Percentiles rank a stretch among this genome's conserved stretches.
These are phyloP conservation scores for Girardinichthys multiradiatus DNA, from an alignment of 2,113 vertebrate species.

Conservation along the genomic window DNA sequence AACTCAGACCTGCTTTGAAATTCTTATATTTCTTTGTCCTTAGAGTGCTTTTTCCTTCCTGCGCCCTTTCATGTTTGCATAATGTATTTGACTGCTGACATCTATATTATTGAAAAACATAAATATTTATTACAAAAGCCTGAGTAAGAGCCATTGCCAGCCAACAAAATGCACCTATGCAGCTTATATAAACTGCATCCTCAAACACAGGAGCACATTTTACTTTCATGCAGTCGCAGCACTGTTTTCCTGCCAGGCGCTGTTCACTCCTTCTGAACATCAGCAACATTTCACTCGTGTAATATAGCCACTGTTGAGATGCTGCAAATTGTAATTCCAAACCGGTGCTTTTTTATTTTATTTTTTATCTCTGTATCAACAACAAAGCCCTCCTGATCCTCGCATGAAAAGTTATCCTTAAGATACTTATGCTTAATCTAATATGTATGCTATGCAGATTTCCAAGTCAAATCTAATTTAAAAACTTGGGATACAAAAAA, in stretches of 20 bases:
- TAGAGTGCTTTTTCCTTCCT: conserved; percentile 31
- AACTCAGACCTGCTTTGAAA: conserved; percentile 24
- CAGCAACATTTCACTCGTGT: conserved; percentile 2
- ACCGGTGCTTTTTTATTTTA: not conserved
- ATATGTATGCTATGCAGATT: conserved; percentile 72
- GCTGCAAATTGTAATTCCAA: conserved; percentile 8
- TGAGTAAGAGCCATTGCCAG: conserved; percentile 25
- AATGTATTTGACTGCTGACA: conserved; percentile 59
- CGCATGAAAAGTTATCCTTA: conserved; percentile 39
- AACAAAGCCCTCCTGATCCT: conserved; percentile 24
- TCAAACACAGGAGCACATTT: conserved; percentile 19
- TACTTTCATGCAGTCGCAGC: conserved; percentile 14
- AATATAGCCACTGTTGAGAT: conserved; percentile 22
- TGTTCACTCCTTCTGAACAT: conserved; percentile 21
- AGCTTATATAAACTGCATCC: conserved; percentile 31
- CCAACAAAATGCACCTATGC: conserved; percentile 21
- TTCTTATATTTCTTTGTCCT: not conserved
- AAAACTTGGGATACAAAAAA: conserved; percentile 57
- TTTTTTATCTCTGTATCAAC: conserved; percentile 2
- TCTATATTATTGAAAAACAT: conserved; percentile 51
- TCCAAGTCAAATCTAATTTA: conserved; percentile 65
- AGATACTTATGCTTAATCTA: conserved; percentile 60
- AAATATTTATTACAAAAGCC: conserved; percentile 56
- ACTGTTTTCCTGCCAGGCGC: conserved; percentile 17
- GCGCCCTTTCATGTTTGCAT: conserved; percentile 46